phyloP scores from a whole-genome alignment of 2,888 invertebrate species.

The Xestia ashworthii region DNA sequence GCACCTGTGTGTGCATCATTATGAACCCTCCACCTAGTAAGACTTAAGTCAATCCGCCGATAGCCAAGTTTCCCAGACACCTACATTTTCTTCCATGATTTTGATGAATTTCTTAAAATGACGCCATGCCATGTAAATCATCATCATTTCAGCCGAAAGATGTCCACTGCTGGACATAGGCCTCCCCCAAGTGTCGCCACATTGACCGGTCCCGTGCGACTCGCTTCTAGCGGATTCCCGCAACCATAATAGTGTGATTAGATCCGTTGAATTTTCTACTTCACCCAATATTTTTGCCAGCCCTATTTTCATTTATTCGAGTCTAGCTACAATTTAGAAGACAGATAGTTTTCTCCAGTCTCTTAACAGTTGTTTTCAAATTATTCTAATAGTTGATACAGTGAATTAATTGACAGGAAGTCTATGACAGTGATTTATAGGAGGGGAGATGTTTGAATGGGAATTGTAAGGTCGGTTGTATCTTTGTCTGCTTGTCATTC shows the following conservation, averaged over 20 bases:
- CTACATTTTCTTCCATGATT: background rate
- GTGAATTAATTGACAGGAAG: conserved; percentile 43
- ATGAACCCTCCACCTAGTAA: background rate
- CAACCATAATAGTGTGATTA: background rate
- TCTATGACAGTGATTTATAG: conserved; percentile 6
- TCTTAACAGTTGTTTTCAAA: conserved; percentile 21
- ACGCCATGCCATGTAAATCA: background rate
- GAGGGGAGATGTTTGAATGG: background rate
- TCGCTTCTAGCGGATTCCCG: too few relatives aligned
- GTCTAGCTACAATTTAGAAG: background rate
- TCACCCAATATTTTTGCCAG: background rate
- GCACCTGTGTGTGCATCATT: background rate
- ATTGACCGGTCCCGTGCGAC: too few relatives aligned
- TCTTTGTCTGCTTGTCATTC: background rate
- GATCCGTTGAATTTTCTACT: background rate
- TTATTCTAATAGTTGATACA: conserved; percentile 17
- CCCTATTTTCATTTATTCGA: background rate
- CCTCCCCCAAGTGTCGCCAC: too few relatives aligned
- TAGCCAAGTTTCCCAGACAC: background rate
- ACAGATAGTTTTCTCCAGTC: background rate
- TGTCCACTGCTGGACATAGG: too few relatives aligned
- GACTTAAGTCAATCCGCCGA: background rate
- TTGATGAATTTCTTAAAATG: background rate
- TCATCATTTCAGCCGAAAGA: too few relatives aligned
- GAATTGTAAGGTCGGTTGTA: background rate